A percentile compares a stretch with the other conserved stretches of the same genome.
Evolutionary conservation across 2,888 invertebrate species (phyloP).

Genomic region (Dynastes hyllus): DNA sequence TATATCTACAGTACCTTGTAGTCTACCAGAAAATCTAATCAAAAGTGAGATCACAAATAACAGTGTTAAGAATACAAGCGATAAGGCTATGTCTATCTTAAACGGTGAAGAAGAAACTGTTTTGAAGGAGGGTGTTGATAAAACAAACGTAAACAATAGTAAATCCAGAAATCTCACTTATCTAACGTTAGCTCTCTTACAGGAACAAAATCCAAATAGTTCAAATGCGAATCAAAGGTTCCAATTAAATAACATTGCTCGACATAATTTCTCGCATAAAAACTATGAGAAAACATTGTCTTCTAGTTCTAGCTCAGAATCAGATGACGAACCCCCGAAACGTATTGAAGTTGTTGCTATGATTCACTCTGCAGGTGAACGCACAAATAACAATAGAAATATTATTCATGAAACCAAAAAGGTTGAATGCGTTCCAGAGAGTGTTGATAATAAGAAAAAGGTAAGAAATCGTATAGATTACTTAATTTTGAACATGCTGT

Average conservation of each 20-base stretch:
- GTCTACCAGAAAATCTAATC: too few species aligned
- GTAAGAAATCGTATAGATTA: neutral
- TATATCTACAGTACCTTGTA: too few species aligned
- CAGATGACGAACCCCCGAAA: neutral
- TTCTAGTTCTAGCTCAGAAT: constrained; percentile 2
- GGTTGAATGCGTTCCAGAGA: neutral
- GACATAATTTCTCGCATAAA: neutral
- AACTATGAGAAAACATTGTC: neutral
- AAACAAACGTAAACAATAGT: too few species aligned
- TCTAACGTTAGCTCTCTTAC: constrained; percentile 1
- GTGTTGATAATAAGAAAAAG: neutral
- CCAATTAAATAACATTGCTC: neutral
- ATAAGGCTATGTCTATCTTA: too few species aligned
- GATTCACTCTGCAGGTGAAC: neutral
- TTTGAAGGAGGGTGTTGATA: too few species aligned
- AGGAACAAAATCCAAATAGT: neutral
- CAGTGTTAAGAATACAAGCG: too few species aligned
- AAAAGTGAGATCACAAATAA: too few species aligned
- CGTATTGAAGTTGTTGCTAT: neutral
- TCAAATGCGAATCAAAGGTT: neutral
- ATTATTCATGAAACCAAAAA: neutral
- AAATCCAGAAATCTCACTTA: neutral
- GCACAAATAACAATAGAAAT: neutral
- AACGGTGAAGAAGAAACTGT: too few species aligned
- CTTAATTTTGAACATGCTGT: too few species aligned